A percentile compares a stretch with the other conserved stretches of the same genome.
phyloP scores from a whole-genome alignment of 2,888 invertebrate genomes.

The Marasmarcha lunaedactyla region DNA sequence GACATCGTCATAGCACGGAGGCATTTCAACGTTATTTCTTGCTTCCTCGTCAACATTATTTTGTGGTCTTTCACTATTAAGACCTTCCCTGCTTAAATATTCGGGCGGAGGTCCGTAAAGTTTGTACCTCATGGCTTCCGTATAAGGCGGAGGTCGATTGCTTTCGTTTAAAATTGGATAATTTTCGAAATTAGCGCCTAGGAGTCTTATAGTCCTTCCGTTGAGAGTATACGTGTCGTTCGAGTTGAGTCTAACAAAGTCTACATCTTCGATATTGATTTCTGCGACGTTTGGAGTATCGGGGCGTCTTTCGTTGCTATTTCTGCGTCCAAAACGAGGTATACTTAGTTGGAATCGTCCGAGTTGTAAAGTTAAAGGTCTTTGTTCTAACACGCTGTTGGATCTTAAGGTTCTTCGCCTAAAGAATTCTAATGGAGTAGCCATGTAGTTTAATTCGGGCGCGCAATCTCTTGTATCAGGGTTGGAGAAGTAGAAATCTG shows the following conservation, averaged over 20 bases:
- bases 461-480: conserved; percentile 28
- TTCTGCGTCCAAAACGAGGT: conserved; percentile 32
- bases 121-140: conserved; percentile 48
- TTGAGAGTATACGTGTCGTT: conserved; percentile 56
- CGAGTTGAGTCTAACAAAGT: conserved; percentile 37
- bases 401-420: conserved; percentile 25
- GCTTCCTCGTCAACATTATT: conserved; percentile 35
- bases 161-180: conserved; percentile 30
- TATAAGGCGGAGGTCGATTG: conserved; percentile 45
- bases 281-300: conserved; percentile 54
- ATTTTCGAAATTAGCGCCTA: conserved; percentile 52
- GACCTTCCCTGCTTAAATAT: conserved; percentile 36
- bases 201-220: conserved; percentile 46
- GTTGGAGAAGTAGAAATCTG: conserved; percentile 30
- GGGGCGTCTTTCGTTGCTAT: conserved; percentile 26
- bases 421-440: conserved; percentile 34
- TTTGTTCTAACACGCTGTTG: conserved; percentile 34
- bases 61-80: conserved; percentile 19
- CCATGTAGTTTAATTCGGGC: conserved; percentile 36
- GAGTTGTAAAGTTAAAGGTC: conserved; percentile 41
- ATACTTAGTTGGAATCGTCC: conserved; percentile 48
- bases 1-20: conserved; percentile 50
- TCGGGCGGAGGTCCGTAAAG: conserved; percentile 58
- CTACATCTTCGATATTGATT: conserved; percentile 40
- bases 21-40: conserved; percentile 45